These are phyloP conservation scores for Dioctria linearis DNA, from an alignment of 2,888 invertebrate genomes.

Conservation along the genomic window DNA sequence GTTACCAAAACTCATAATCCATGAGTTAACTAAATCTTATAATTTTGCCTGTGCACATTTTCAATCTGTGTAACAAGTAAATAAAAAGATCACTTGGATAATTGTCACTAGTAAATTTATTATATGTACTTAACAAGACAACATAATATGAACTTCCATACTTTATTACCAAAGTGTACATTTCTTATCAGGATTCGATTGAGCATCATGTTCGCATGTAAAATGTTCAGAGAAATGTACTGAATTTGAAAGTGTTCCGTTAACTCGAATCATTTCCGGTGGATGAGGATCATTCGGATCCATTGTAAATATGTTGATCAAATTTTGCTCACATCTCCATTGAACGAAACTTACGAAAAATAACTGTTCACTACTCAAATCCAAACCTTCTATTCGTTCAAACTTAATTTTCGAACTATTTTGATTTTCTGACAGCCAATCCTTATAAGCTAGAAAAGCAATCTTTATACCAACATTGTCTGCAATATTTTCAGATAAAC, in stretches of 20 bases:
- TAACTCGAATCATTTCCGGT: background rate
- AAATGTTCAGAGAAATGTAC: background rate
- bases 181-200: constrained; percentile 20
- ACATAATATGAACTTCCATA: too few relatives aligned
- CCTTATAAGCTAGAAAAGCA: constrained; percentile 26
- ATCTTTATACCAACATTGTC: constrained; percentile 39
- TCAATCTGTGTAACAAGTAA: too few relatives aligned
- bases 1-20: too few relatives aligned
- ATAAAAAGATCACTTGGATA: too few relatives aligned
- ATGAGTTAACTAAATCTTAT: too few relatives aligned
- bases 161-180: background rate
- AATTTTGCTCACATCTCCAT: constrained; percentile 40
- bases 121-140: too few relatives aligned
- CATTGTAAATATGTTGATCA: background rate
- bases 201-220: background rate
- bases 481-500: constrained; percentile 20
- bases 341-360: constrained; percentile 34
- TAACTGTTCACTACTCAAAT: constrained; percentile 6
- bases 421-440: constrained; percentile 18
- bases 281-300: constrained; percentile 29
- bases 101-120: too few relatives aligned
- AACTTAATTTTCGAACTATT: background rate
- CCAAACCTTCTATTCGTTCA: background rate
- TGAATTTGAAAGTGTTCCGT: constrained; percentile 20
- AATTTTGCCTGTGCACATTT: too few relatives aligned